phyloP scores from a whole-genome alignment of 2,113 vertebrate genomes.

The Otus sunia region DNA sequence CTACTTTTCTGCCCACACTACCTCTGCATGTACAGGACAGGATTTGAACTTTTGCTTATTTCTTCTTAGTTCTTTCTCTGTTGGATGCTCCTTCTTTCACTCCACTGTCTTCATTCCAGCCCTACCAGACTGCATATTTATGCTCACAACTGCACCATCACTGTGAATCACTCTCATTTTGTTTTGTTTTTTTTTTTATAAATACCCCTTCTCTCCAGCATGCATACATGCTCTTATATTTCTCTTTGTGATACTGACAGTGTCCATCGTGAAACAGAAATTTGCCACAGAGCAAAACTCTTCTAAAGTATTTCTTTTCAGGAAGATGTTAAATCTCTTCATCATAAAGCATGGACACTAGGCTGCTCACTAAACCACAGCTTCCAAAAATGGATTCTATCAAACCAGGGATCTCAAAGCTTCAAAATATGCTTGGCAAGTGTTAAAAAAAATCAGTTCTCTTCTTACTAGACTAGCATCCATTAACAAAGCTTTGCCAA shows the following conservation, averaged over 20 bases:
- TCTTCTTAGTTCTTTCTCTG: not conserved
- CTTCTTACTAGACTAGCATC: not conserved
- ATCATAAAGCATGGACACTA: not conserved
- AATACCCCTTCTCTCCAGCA: not conserved
- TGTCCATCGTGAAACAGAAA: not conserved
- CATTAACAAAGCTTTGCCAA: not conserved
- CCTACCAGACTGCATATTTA: not conserved
- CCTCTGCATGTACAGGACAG: not conserved
- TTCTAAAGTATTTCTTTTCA: not conserved
- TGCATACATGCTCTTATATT: not conserved
- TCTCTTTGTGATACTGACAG: not conserved
- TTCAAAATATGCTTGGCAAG: not conserved
- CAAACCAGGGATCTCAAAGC: not conserved
- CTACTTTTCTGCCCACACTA: not conserved
- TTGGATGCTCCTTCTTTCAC: not conserved
- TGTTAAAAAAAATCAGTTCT: not conserved
- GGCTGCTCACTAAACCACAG: not conserved
- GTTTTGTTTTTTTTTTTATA: not conserved
- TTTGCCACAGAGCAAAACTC: not conserved
- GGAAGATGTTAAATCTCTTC: not conserved
- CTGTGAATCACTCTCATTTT: not conserved
- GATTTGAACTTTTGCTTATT: not conserved
- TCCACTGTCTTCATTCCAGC: not conserved
- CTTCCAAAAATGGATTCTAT: not conserved
- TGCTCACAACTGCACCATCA: not conserved